These are phyloP conservation scores for Cliona cf. orientalis DNA, from an alignment of 37 sponge, comb jelly and placozoan genomes.

Conservation along the genomic window DNA sequence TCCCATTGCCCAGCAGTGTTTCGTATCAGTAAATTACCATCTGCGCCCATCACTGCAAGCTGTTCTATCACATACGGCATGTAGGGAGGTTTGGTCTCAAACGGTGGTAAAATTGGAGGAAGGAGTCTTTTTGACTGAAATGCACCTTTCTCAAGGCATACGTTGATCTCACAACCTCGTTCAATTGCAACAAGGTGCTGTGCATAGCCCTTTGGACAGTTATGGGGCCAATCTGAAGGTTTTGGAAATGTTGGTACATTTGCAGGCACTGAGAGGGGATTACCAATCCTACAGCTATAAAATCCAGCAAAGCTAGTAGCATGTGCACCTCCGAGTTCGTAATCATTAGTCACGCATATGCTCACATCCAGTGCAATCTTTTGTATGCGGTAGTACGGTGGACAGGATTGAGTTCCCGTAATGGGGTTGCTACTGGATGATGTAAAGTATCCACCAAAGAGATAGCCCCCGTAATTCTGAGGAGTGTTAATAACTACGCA, in stretches of 20 bases:
- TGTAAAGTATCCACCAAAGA: conserved; percentile 79
- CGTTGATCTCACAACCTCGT: conserved; percentile 65
- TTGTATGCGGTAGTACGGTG: conserved; percentile 44
- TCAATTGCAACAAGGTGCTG: conserved; percentile 57
- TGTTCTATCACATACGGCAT: too few relatives aligned
- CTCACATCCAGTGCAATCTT: conserved; percentile 35
- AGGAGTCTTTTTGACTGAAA: too few relatives aligned
- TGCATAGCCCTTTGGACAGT: conserved; percentile 48
- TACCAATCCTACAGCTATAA: conserved; percentile 64
- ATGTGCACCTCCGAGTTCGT: conserved; percentile 35
- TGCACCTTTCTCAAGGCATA: too few relatives aligned
- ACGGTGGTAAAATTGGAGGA: too few relatives aligned
- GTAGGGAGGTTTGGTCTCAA: too few relatives aligned
- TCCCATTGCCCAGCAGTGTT: too few relatives aligned
- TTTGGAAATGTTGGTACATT: too few relatives aligned
- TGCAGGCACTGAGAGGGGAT: conserved; percentile 56
- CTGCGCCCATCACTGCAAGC: too few relatives aligned
- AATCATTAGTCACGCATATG: conserved; percentile 61
- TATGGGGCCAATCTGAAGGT: conserved; percentile 22
- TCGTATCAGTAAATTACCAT: too few relatives aligned
- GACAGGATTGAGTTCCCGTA: conserved; percentile 54
- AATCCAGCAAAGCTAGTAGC: conserved; percentile 76
- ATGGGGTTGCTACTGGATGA: conserved; percentile 54
- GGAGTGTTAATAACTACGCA: conserved; percentile 32
- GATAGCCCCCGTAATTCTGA: conserved; percentile 28